phyloP scores from a whole-genome alignment of 1,140 invertebrate species.

The Sinella curviseta region DNA sequence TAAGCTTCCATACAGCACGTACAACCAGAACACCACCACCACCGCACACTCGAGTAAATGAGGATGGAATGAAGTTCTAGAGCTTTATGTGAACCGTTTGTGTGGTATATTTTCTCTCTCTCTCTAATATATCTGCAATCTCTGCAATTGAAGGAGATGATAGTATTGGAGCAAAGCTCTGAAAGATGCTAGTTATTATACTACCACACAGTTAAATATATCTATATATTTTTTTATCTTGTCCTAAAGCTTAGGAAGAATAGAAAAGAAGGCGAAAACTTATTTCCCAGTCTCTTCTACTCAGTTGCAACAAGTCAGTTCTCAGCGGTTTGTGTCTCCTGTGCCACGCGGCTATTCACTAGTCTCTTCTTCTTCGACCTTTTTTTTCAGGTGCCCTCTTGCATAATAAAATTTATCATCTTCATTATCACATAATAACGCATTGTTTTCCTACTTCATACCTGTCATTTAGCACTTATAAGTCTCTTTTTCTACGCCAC shows the following conservation, averaged over 20 bases:
- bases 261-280: not conserved
- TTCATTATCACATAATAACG: slow-evolving; percentile 5
- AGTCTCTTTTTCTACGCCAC: not conserved
- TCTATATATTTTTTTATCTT: not conserved
- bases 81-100: not conserved
- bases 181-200: not conserved
- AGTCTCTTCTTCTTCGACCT: slow-evolving; percentile 29
- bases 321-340: slow-evolving; percentile 47
- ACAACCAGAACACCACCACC: not conserved
- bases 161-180: not conserved
- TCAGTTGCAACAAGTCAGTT: slow-evolving; percentile 49
- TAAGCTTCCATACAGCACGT: not conserved
- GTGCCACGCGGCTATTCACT: slow-evolving; percentile 27
- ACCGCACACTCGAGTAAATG: no score
- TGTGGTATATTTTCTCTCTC: not conserved
- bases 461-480: not conserved
- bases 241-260: not conserved
- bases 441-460: not conserved
- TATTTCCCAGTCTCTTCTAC: slow-evolving; percentile 15
- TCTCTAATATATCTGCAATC: not conserved
- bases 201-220: not conserved
- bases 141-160: not conserved
- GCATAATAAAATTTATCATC: slow-evolving; percentile 2
- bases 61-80: not conserved
- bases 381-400: slow-evolving; percentile 23